phyloP scores from a whole-genome alignment of 2,888 invertebrate genomes.

The Steinernema hermaphroditum region DNA sequence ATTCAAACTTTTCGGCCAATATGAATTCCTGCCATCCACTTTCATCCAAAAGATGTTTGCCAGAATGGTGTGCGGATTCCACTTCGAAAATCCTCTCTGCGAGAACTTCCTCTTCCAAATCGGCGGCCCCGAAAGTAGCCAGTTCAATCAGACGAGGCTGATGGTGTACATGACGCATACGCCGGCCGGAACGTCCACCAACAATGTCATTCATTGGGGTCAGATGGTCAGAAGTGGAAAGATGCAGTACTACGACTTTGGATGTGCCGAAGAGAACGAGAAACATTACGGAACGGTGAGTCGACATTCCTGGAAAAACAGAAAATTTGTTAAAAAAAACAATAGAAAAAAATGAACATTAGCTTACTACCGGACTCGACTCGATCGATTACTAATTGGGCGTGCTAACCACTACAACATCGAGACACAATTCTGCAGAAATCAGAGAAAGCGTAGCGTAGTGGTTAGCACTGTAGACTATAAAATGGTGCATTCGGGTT shows the following conservation, averaged over 20 bases:
- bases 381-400: too few relatives aligned
- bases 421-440: too few relatives aligned
- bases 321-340: too few relatives aligned
- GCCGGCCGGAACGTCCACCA: conserved; percentile 69
- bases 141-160: conserved; percentile 50
- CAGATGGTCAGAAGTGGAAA: conserved; percentile 62
- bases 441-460: too few relatives aligned
- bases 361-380: too few relatives aligned
- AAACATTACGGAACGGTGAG: conserved; percentile 44
- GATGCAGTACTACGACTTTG: conserved; percentile 62
- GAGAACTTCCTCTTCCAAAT: conserved; percentile 77
- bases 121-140: conserved; percentile 72
- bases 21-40: conserved; percentile 35
- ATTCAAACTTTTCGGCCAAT: conserved; percentile 34
- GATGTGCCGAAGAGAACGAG: conserved; percentile 40
- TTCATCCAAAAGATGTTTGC: neutral
- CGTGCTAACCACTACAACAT: too few relatives aligned
- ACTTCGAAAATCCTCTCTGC: conserved; percentile 71
- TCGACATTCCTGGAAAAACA: neutral
- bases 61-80: conserved; percentile 17
- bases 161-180: conserved; percentile 50
- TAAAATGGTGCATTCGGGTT: too few relatives aligned
- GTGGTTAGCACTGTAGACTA: too few relatives aligned
- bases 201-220: conserved; percentile 69
- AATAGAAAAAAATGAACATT: too few relatives aligned